phyloP scores from a whole-genome alignment of 2,888 invertebrate genomes.

The Cantharis rufa region DNA sequence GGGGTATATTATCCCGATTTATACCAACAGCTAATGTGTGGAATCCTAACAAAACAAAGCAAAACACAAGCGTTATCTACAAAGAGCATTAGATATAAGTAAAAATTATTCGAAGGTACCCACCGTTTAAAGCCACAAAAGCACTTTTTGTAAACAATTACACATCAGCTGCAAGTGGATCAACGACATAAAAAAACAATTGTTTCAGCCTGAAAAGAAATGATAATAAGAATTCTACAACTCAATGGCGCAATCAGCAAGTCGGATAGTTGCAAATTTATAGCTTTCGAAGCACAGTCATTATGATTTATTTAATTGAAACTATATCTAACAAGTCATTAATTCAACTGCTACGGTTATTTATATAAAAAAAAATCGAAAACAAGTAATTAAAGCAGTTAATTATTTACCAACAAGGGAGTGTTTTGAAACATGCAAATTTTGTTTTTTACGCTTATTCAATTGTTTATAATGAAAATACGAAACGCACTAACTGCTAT shows the following conservation, averaged over 20 bases:
- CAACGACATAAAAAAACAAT: background rate
- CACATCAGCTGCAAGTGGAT: background rate
- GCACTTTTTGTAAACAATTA: background rate
- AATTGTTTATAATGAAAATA: background rate
- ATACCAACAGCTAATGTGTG: background rate
- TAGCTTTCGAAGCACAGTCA: no score
- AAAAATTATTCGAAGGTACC: background rate
- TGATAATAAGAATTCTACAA: background rate
- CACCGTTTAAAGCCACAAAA: background rate
- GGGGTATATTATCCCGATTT: background rate
- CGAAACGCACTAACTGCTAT: background rate
- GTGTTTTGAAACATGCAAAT: background rate
- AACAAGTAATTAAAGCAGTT: background rate
- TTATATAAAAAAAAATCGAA: background rate
- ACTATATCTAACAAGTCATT: background rate
- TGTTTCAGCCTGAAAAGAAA: background rate
- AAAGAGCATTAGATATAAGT: background rate
- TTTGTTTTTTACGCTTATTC: background rate
- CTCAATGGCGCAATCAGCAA: background rate
- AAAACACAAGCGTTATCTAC: background rate
- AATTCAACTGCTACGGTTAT: background rate
- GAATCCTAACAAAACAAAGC: background rate
- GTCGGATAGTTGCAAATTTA: background rate
- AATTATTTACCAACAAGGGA: background rate
- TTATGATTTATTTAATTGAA: no score